phyloP scores from a whole-genome alignment of 2,797 vertebrate genomes.

The Cheirogaleus major region DNA sequence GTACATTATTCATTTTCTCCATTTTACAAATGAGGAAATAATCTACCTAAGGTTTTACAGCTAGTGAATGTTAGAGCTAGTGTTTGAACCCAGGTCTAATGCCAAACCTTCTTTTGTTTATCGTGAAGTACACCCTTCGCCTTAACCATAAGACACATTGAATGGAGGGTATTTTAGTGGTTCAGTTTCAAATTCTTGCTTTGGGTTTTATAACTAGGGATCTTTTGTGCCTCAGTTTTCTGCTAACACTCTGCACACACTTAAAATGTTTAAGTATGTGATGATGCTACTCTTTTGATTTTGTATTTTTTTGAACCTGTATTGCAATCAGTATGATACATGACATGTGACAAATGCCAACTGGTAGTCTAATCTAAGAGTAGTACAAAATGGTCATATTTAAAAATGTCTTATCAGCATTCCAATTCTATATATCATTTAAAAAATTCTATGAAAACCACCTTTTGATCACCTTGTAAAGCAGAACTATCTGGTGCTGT shows the following conservation, averaged over 20 bases:
- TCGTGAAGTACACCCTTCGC: background rate
- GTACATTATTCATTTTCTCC: background rate
- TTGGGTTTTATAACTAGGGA: background rate
- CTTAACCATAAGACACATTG: background rate
- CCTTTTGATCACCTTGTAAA: background rate
- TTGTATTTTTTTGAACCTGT: conserved; percentile 4
- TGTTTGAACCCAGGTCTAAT: background rate
- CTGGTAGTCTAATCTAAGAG: background rate
- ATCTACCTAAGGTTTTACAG: background rate
- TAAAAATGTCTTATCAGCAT: conserved; percentile 14
- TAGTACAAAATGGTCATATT: background rate
- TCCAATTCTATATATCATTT: background rate
- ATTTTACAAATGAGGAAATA: background rate
- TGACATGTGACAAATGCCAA: background rate
- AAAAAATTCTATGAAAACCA: background rate
- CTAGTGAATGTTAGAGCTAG: background rate
- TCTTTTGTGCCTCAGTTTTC: conserved; percentile 27
- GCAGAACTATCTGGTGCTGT: background rate
- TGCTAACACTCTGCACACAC: background rate
- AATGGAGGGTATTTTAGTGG: background rate
- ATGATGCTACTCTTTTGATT: background rate
- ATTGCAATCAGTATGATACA: background rate
- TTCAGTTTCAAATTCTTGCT: conserved; percentile 11
- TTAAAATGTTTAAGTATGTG: conserved; percentile 15
- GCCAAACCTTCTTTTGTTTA: background rate